Evolutionary conservation across 2,113 vertebrate genomes (phyloP).

Genomic region (Odontophorus gujanensis): DNA sequence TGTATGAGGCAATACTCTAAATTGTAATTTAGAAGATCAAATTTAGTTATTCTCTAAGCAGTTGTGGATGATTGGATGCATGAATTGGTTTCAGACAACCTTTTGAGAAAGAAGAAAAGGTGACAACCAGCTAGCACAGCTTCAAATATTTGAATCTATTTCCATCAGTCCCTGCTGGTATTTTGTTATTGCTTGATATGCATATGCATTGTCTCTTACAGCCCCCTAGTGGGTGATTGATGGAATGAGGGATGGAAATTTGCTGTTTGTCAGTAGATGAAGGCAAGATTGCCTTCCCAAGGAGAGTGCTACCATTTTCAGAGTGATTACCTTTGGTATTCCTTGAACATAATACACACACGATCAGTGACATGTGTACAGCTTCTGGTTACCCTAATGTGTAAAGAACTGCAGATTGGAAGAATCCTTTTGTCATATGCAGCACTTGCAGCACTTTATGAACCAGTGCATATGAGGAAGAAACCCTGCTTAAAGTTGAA

Average conservation of each 20-base stretch:
- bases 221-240: background rate
- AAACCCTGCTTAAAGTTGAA: background rate
- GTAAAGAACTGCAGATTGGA: background rate
- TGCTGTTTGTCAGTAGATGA: background rate
- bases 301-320: background rate
- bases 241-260: background rate
- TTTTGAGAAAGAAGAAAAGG: background rate
- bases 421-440: background rate
- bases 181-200: fast-evolving
- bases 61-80: fast-evolving
- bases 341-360: background rate
- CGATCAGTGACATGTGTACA: background rate
- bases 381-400: background rate
- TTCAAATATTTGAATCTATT: background rate
- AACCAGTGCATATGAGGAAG: fast-evolving
- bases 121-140: background rate
- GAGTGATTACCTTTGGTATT: background rate
- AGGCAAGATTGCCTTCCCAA: background rate
- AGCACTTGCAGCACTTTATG: background rate
- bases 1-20: background rate
- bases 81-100: background rate
- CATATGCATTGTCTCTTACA: fast-evolving
- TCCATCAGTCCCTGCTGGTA: fast-evolving
- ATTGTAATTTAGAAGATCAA: background rate
- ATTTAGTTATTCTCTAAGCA: background rate